phyloP scores from a whole-genome alignment of 2,113 vertebrate genomes.

The Pseudorasbora parva region DNA sequence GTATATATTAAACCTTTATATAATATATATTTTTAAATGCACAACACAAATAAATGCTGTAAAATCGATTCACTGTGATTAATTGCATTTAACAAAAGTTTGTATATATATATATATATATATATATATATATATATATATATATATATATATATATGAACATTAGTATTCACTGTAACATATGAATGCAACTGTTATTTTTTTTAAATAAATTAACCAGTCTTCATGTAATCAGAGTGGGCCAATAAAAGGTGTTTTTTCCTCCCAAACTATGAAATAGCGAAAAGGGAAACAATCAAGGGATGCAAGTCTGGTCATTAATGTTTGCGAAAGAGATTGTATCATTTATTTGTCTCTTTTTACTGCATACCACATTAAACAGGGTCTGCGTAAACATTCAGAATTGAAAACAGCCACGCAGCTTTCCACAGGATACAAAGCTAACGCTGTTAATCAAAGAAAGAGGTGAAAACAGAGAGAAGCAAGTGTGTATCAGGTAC shows the following conservation, averaged over 20 bases:
- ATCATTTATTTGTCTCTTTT: slow-evolving; percentile 38
- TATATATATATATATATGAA: too few relatives aligned
- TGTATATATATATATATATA: too few relatives aligned
- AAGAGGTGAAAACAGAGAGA: not conserved
- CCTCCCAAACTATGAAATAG: not conserved
- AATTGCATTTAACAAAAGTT: too few relatives aligned
- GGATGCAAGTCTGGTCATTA: slow-evolving; percentile 49
- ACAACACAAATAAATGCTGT: too few relatives aligned
- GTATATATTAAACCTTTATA: too few relatives aligned
- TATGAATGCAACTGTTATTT: not conserved
- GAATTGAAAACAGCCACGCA: not conserved
- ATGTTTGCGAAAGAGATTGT: slow-evolving; percentile 45
- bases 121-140: too few relatives aligned
- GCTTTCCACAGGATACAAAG: not conserved
- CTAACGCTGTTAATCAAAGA: not conserved
- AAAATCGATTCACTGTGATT: too few relatives aligned
- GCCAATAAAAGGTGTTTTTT: not conserved
- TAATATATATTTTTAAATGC: too few relatives aligned
- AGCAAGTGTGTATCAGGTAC: not conserved
- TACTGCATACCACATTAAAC: slow-evolving; percentile 9
- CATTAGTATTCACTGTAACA: not conserved
- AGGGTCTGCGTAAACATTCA: not conserved
- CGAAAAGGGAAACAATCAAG: slow-evolving; percentile 50
- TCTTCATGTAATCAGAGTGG: not conserved
- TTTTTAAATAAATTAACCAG: not conserved